Evolutionary conservation across 37 sponge, comb jelly and placozoan genomes (phyloP).

Genomic region (Ianthella basta): DNA sequence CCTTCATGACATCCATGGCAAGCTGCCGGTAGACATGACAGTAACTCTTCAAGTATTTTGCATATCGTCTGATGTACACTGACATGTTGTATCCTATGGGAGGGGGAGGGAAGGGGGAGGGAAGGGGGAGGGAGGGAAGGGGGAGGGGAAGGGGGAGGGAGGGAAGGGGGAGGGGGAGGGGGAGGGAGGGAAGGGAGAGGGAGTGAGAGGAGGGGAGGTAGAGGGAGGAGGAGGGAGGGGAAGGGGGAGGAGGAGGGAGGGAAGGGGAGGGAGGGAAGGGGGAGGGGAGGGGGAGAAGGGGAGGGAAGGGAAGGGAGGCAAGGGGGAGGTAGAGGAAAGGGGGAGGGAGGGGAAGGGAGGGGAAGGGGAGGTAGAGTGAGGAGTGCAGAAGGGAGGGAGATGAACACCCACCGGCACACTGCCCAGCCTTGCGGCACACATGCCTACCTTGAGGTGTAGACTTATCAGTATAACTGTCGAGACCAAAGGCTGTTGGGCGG

Average conservation of each 20-base stretch:
- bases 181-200: too few species aligned
- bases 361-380: too few species aligned
- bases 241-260: conserved; percentile 9
- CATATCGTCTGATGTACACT: conserved; percentile 69
- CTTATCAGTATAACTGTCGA: conserved; percentile 67
- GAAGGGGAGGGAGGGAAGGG: not conserved
- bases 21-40: conserved; percentile 60
- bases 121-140: too few species aligned
- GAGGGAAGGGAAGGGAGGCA: too few species aligned
- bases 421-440: too few species aligned
- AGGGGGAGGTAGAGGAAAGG: too few species aligned
- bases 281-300: not conserved
- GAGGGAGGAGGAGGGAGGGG: too few species aligned
- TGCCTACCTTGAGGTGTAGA: conserved; percentile 50
- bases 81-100: conserved; percentile 74
- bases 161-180: not conserved
- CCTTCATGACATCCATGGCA: conserved; percentile 67
- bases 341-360: too few species aligned
- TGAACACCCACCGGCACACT: too few species aligned
- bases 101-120: not conserved
- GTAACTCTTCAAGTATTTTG: conserved; percentile 54
- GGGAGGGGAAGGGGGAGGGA: not conserved
- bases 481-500: conserved; percentile 41
- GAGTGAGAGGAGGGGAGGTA: too few species aligned
- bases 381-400: too few species aligned